Base-by-base conservation (phyloP, 2,113 vertebrate genomes). In the Oncorhynchus nerka region DNA sequence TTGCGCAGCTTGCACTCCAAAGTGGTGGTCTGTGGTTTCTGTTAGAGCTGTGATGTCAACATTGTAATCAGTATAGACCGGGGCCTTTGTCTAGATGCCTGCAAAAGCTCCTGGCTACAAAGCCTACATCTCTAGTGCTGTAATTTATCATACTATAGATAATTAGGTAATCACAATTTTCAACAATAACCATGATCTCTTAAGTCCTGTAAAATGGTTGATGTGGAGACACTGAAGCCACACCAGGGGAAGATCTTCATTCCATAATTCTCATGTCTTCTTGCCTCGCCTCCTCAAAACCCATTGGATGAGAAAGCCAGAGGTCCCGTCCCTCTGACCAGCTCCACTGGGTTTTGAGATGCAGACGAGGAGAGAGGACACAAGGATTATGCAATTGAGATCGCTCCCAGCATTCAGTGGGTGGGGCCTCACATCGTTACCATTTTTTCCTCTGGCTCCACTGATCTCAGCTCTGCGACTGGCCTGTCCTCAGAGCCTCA, bases 21-120 rank as follows among this genome's bases (percentile, higher is more conserved):
- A 72, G 30, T 73, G 80, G 80, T 85, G 70, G 30, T 71, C 74
- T 24, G 70, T 86, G 74, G 81, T 28, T 16, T 83, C 77, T 45
- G 32, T 68, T 30, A 3, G 30, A 39, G 66, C 6, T 30, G 19
- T 34, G 16, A 34, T 39, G 22, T 61, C 19, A 9, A 68, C 28
- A 15, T 51, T 51, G 11, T 16, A 51, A 26, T 39, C 32, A 68
- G 66, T n/a, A 12, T 68, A 26, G 4, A 20, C 13, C 1, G 66
- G 16, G 30, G 66, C 8, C 16, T 7, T 34, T 39, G 24, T 67
- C 65, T 28, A 32, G 15, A 67, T 20, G 32, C 66, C 5, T 20
- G 30, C 26, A 68, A 34, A 68, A 61, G 5, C 59, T 61, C 8
- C 20, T 15, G n/a, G 16, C 59, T 22, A 61, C 59, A 61, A n/a